Base-by-base conservation (phyloP, 2,797 vertebrate species). In the Sparidentex hasta region DNA sequence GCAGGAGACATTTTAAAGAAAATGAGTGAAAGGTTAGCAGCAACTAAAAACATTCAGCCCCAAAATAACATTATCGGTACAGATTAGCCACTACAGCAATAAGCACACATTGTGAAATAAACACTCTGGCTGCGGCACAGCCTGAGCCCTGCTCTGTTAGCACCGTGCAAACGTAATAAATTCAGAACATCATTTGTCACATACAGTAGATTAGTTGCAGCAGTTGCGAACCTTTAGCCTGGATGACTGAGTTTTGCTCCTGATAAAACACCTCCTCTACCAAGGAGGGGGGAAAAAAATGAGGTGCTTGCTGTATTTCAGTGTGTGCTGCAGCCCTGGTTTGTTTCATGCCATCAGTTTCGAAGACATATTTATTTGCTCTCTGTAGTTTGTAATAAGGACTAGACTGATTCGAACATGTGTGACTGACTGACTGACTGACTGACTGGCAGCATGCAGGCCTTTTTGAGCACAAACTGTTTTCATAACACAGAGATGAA, bases 301-400 rank as follows among this genome's bases (percentile, higher is more conserved):
- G 11, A 63, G 29, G 41, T 2, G 0, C 44, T 38, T 46, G 33
- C 73, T 65, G 18, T 61, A 48, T 43, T 38, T 9, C 20, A 8
- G 20, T 77, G 69, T 65, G 41, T 23, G 8, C 54, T 51, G 43
- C 46, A 50, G 58, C 29, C 43, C 11, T n/a, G 59, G 20, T 69
- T 67, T 76, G 72, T 84, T 87, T 77, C 69, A 77, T 70, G 69
- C 74, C 69, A 52, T 50, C 57, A 58, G 27, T 65, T 83, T 23
- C 41, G 65, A 56, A 38, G 48, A 78, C 46, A 56, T 55, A 65
- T 83, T 74, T 54, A 64, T 81, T 78, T 85, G 41, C 47, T 72
- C 46, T 74, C 38, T 73, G 70, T 52, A 66, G 33, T 82, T 84
- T 68, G 27, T 58, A 74, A 58, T 70, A 18, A 68, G 43, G 51